These are phyloP conservation scores for Drosophila kohkoa DNA, from an alignment of 1,140 invertebrate species.

Conservation along the genomic window DNA sequence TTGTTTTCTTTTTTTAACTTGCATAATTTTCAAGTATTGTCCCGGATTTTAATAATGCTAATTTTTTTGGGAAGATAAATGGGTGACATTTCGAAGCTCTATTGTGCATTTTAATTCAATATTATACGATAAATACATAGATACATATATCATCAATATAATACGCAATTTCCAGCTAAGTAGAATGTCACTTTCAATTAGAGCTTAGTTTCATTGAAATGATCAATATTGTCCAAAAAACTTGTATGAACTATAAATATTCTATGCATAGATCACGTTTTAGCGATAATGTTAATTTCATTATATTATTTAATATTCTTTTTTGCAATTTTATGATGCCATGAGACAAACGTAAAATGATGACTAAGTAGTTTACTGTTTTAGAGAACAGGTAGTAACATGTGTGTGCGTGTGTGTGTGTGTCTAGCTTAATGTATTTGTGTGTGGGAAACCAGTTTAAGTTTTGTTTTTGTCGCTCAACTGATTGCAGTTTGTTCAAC, in stretches of 20 bases:
- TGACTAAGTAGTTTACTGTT: conserved; percentile 32
- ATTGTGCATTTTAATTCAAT: too few species aligned
- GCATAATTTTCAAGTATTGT: too few species aligned
- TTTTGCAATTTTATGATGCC: not conserved
- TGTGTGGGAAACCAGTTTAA: conserved; percentile 30
- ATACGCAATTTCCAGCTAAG: not conserved
- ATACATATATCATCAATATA: too few species aligned
- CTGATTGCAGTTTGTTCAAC: conserved; percentile 51
- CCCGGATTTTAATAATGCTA: too few species aligned
- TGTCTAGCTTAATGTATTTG: not conserved
- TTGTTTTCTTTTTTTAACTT: too few species aligned
- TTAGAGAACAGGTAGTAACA: conserved; percentile 33
- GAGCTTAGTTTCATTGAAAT: not conserved
- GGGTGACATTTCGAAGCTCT: too few species aligned
- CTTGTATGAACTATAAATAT: conserved; percentile 17
- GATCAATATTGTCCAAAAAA: conserved; percentile 1
- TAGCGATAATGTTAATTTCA: conserved; percentile 23
- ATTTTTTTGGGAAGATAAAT: too few species aligned
- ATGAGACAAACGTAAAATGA: conserved; percentile 12
- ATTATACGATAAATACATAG: not conserved
- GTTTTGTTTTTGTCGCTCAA: conserved; percentile 30
- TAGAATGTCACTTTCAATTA: conserved; percentile 6
- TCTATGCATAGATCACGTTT: conserved; percentile 25
- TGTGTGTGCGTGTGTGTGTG: conserved; percentile 7
- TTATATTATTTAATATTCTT: conserved; percentile 33